These are phyloP conservation scores for Plecturocebus donacophilus DNA, from an alignment of 2,113 vertebrate species.

Conservation along the genomic window DNA sequence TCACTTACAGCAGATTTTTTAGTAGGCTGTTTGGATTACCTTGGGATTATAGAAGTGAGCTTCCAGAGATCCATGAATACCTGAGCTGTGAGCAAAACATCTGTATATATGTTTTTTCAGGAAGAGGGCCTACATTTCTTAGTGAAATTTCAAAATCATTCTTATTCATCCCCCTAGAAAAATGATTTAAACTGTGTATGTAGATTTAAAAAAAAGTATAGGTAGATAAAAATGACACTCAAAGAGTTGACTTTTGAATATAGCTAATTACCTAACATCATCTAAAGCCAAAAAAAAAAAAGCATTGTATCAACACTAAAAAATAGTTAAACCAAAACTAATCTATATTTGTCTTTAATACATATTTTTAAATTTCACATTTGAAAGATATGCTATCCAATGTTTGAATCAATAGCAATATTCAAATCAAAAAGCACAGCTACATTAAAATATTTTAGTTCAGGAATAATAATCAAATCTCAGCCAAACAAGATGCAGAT, in stretches of 20 bases:
- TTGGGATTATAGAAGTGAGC: not conserved
- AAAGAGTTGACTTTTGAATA: not conserved
- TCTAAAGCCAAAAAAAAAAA: not conserved
- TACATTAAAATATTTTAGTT: conserved; percentile 24
- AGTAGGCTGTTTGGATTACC: not conserved
- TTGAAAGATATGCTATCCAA: not conserved
- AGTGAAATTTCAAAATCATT: conserved; percentile 48
- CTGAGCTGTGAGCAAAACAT: not conserved
- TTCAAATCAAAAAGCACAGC: not conserved
- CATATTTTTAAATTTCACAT: not conserved
- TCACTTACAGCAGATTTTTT: not conserved
- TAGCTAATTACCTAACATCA: not conserved
- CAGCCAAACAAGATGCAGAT: not conserved
- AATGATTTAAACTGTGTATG: conserved; percentile 5
- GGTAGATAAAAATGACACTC: not conserved
- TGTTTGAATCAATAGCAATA: not conserved
- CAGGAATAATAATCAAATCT: conserved; percentile 14
- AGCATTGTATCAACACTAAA: not conserved
- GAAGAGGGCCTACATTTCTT: not conserved
- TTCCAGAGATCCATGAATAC: not conserved
- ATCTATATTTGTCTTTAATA: conserved; percentile 3
- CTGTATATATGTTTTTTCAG: not conserved
- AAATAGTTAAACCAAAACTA: conserved; percentile 21
- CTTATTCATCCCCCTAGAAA: not conserved
- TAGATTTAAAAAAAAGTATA: not conserved